Evolutionary conservation across 2,797 vertebrate genomes (phyloP).

Genomic region (Aulostomus chinensis): DNA sequence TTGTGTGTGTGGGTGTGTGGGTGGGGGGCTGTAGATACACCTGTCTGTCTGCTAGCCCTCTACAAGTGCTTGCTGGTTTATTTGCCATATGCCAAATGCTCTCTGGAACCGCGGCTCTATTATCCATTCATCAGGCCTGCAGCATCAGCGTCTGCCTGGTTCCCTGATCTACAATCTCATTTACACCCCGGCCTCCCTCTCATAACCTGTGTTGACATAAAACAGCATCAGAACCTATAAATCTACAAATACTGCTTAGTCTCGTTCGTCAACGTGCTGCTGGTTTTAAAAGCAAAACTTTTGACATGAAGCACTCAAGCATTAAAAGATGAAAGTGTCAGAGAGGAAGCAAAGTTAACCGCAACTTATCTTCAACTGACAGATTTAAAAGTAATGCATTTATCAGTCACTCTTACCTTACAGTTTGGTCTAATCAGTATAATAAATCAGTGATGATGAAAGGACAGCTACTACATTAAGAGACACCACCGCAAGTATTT

Average conservation of each 20-base stretch:
- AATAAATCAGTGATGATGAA: too few relatives aligned
- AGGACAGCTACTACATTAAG: constrained; percentile 19
- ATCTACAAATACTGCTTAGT: constrained; percentile 29
- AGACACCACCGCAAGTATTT: constrained; percentile 20
- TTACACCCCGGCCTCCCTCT: constrained; percentile 45
- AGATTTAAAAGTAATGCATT: constrained; percentile 26
- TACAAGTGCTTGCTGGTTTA: constrained; percentile 40
- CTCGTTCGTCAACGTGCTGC: constrained; percentile 16
- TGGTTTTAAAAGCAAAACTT: constrained; percentile 25
- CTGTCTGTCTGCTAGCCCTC: constrained; percentile 40
- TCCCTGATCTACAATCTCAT: constrained; percentile 59
- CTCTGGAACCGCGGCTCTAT: constrained; percentile 48
- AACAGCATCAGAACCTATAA: constrained; percentile 45
- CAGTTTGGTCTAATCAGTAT: too few relatives aligned
- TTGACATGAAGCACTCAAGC: constrained; percentile 13
- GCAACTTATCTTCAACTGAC: constrained; percentile 1
- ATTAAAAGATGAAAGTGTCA: constrained; percentile 6
- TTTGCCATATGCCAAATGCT: constrained; percentile 59
- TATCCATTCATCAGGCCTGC: constrained; percentile 63
- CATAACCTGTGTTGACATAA: constrained; percentile 41
- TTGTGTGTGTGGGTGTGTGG: not conserved
- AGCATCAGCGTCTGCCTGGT: constrained; percentile 43
- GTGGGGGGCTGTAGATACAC: too few relatives aligned
- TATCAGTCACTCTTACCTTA: constrained; percentile 7
- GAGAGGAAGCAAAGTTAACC: not conserved